These are phyloP conservation scores for Vanacampus margaritifer DNA, from an alignment of 2,113 vertebrate genomes.

Conservation along the genomic window DNA sequence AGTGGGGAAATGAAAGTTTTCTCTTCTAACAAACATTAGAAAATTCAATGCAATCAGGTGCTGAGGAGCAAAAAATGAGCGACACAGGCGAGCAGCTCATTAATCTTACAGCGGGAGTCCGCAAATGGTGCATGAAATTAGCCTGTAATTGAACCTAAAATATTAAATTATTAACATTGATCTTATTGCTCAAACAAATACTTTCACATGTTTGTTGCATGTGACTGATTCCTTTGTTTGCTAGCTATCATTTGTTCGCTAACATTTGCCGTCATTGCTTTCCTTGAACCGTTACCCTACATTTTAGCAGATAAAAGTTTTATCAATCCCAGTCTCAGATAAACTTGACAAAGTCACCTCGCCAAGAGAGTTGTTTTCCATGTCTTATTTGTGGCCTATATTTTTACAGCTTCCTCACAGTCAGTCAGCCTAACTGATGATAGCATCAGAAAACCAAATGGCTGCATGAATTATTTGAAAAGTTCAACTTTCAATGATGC, in stretches of 20 bases:
- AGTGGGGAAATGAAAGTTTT: not conserved
- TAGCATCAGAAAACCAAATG: not conserved
- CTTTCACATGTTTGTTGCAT: not conserved
- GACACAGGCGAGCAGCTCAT: not conserved
- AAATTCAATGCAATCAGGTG: not conserved
- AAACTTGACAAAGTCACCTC: not conserved
- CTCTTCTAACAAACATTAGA: not conserved
- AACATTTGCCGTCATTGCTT: not conserved
- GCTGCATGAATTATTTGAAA: not conserved
- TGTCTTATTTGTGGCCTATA: constrained; percentile 1
- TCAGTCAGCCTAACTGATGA: constrained; percentile 4
- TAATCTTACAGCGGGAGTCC: not conserved
- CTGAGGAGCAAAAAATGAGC: not conserved
- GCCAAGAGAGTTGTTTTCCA: not conserved
- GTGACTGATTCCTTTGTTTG: not conserved
- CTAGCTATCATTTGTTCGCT: not conserved
- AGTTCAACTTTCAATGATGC: constrained; percentile 12
- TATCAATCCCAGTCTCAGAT: not conserved
- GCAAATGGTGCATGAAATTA: constrained; percentile 14
- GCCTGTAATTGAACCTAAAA: constrained; percentile 8
- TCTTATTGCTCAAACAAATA: constrained; percentile 8
- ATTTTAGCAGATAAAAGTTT: not conserved
- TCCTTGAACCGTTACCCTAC: not conserved
- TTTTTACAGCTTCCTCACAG: not conserved
- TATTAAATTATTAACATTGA: constrained; percentile 7